These are phyloP conservation scores for Idaea dimidiata DNA, from an alignment of 2,888 invertebrate genomes.

Conservation along the genomic window DNA sequence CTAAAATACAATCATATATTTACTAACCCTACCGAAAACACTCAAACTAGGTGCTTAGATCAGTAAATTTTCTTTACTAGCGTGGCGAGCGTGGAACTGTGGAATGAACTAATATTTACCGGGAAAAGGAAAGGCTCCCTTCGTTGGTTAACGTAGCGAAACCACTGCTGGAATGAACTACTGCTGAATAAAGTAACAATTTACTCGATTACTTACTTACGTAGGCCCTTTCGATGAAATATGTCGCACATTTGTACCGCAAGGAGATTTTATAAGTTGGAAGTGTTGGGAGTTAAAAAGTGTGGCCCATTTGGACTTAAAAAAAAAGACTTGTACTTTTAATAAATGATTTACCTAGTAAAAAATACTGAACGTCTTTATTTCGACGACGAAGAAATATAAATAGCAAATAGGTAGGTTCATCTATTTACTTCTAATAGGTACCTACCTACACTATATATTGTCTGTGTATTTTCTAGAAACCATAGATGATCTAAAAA, in stretches of 20 bases:
- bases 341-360: no score
- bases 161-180: no score
- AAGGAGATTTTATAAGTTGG: background rate
- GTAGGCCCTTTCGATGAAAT: background rate
- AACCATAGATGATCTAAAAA: no score
- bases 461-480: no score
- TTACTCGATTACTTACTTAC: slow-evolving; percentile 44
- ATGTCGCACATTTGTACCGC: background rate
- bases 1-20: no score
- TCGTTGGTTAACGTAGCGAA: slow-evolving; percentile 44
- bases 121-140: slow-evolving; percentile 35
- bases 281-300: no score
- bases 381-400: no score
- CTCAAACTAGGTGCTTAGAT: background rate
- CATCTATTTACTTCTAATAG: no score
- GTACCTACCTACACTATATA: no score
- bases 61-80: background rate
- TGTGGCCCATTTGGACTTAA: background rate
- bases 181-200: slow-evolving; percentile 35
- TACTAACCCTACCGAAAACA: background rate
- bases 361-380: no score
- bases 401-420: no score
- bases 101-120: slow-evolving; percentile 55
- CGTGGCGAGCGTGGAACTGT: background rate
- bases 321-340: no score